These are phyloP conservation scores for Meteorus colon DNA, from an alignment of 2,888 invertebrate species.

Conservation along the genomic window DNA sequence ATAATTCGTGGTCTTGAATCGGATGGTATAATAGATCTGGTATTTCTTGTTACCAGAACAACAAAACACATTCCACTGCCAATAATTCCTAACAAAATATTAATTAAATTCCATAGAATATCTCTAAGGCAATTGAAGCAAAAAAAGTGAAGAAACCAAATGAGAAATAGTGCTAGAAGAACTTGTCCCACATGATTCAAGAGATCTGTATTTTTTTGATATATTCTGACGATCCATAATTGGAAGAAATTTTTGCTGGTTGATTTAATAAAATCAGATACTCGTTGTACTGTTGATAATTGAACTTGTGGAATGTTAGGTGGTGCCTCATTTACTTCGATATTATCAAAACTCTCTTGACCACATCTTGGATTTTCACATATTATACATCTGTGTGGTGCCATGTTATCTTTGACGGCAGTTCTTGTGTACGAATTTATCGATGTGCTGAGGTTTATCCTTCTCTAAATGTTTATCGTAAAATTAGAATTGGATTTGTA, in stretches of 20 bases:
- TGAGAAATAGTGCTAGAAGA: slow-evolving; percentile 1
- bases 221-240: not conserved
- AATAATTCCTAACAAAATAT: slow-evolving; percentile 47
- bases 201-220: slow-evolving; percentile 10
- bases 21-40: not conserved
- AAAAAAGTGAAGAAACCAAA: slow-evolving; percentile 49
- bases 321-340: not conserved
- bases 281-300: not conserved
- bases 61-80: slow-evolving; percentile 39
- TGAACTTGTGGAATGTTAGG: not conserved
- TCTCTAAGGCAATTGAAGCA: slow-evolving; percentile 46
- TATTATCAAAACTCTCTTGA: not conserved
- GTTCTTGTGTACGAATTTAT: not conserved
- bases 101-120: slow-evolving; percentile 48
- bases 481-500: not conserved
- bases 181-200: slow-evolving; percentile 24
- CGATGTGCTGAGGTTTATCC: not conserved
- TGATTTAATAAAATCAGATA: slow-evolving; percentile 2
- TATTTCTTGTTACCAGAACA: slow-evolving; percentile 33
- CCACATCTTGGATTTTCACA: slow-evolving; percentile 33
- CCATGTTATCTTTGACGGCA: slow-evolving; percentile 18
- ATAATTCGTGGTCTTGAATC: not conserved
- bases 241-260: not conserved
- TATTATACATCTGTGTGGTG: slow-evolving; percentile 40
- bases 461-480: not conserved